A percentile compares a stretch with the other conserved stretches of the same genome.
These are phyloP conservation scores for Liasis olivaceus DNA, from an alignment of 2,797 vertebrate genomes.

Conservation along the genomic window DNA sequence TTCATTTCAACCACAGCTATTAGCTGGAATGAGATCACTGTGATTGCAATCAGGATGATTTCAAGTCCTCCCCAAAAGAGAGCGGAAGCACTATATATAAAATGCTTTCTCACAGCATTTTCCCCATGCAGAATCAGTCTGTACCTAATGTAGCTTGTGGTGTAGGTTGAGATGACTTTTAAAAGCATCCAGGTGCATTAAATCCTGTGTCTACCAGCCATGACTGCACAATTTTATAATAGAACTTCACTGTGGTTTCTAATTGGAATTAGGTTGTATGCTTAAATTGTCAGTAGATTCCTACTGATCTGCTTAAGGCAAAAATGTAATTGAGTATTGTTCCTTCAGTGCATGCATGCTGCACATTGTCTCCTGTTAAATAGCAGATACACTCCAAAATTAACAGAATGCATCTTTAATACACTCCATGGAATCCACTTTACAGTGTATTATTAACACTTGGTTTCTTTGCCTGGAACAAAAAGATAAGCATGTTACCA, in stretches of 20 bases:
- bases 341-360: neutral
- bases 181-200: neutral
- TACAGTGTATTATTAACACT: constrained; percentile 5
- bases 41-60: neutral
- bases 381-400: constrained; percentile 8
- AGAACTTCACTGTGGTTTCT: neutral
- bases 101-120: neutral
- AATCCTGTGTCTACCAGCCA: neutral
- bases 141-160: neutral
- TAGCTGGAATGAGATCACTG: neutral
- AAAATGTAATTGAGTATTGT: neutral
- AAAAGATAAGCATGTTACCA: constrained; percentile 34
- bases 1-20: neutral
- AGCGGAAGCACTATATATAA: neutral
- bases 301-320: constrained; percentile 1
- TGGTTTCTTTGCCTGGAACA: constrained; percentile 32
- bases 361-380: constrained; percentile 20
- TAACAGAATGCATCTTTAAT: constrained; percentile 33
- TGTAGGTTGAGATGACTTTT: neutral
- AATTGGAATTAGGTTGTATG: neutral
- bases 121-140: neutral
- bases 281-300: constrained; percentile 13
- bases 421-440: constrained; percentile 34
- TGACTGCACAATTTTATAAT: neutral
- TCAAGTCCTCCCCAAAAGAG: too few relatives aligned